A percentile compares a stretch with the other conserved stretches of the same genome.
Evolutionary conservation across 23 tunicate species (phyloP).

Genomic region (Botrylloides violaceus): DNA sequence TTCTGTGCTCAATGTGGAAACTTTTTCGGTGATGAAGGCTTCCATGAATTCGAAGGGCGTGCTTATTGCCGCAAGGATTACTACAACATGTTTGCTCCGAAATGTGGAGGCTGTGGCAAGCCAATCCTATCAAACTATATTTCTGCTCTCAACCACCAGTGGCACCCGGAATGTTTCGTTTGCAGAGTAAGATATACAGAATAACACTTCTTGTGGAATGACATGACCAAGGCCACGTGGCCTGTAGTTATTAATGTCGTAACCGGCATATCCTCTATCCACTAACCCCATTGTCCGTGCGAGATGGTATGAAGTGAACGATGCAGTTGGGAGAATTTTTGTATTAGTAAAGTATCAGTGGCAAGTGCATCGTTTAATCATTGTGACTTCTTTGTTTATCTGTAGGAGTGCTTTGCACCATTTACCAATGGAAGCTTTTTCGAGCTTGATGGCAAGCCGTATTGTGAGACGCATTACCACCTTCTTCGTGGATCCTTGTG

Average conservation of each 20-base stretch:
- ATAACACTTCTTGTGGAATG: too few species aligned
- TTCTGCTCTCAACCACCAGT: slow-evolving; percentile 79
- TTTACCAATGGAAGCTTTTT: slow-evolving; percentile 87
- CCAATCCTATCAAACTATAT: slow-evolving; percentile 92
- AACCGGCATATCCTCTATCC: too few species aligned
- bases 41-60: slow-evolving; percentile 88
- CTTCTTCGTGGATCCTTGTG: slow-evolving; percentile 69
- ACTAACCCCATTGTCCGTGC: too few species aligned
- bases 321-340: too few species aligned
- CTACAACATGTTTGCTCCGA: slow-evolving; percentile 98
- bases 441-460: slow-evolving; percentile 87
- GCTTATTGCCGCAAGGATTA: slow-evolving; percentile 86
- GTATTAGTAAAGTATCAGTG: too few species aligned
- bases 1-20: slow-evolving; percentile 93
- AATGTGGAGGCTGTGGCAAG: slow-evolving; percentile 85
- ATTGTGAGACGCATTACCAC: slow-evolving; percentile 89
- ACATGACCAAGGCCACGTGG: too few species aligned
- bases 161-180: slow-evolving; percentile 99
- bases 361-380: background rate
- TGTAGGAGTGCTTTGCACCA: slow-evolving; percentile 86
- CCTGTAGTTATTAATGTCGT: too few species aligned
- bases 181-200: slow-evolving; percentile 88
- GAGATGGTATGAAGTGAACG: too few species aligned
- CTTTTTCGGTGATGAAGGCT: slow-evolving; percentile 89
- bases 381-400: background rate